Base-by-base conservation (phyloP, 2,797 vertebrate species). In the Toxotes lorentzi region DNA sequence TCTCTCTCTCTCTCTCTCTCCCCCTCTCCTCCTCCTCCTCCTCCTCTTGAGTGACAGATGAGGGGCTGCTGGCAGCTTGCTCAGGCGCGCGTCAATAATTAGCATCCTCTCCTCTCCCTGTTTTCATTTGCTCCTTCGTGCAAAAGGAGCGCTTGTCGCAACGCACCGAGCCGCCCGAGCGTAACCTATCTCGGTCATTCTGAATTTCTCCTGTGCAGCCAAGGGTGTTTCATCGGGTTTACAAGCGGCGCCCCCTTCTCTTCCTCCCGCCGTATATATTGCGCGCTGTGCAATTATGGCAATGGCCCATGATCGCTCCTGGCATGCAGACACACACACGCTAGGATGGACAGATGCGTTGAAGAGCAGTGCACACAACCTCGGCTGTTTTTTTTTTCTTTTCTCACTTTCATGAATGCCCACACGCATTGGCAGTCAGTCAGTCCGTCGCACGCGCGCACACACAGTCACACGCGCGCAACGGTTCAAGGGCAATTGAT, bases 401-500 rank as follows among this genome's bases (percentile, higher is more conserved):
- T 23, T 23, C 48, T 51, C 79, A 61, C 80, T 75, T 70, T 69
- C 69, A 65, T 68, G 82, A 86, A 87, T 30, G 23, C 57, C 21
- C 23, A 23, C 57, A 32, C 51, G 56, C 77, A 30, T 24, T 68
- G 24, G 56, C 82, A 71, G 70, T 53, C 76, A 76, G 30, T 19
- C 82, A 71, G 72, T 62, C 76, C 71, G 32, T 24, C 41, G 35
- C 68, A 66, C 60, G 54, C 72, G 2, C 76, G 13, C 70, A 19
- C 62, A 40, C 62, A 9, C 60, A 34, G 41, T 34, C 66, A 17
- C 62, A 10, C 50, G 16, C 60, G 51, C 76, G 30, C 71, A 27
- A 45, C 50, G 70, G 89, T 90, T 92, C 90, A 92, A 89, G 90
- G 91, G 79, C 89, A 74, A 94, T 94, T 94, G 93, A 94, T 94